Conservation (phyloP, 2,797 vertebrate genomes). For the Sarcophilus harrisii region DNA sequence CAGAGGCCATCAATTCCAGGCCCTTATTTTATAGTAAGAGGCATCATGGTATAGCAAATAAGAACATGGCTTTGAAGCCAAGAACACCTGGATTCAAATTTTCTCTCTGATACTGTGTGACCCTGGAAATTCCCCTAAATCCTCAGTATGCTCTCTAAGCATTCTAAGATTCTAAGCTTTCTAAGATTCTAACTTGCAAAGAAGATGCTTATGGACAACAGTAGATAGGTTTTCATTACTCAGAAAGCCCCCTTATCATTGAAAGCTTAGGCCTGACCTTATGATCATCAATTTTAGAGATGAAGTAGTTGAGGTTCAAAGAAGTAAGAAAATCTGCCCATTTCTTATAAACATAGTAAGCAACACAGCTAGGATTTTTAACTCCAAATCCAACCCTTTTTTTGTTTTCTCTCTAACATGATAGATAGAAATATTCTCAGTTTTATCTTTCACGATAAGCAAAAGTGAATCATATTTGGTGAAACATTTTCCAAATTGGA, state of each 20-base stretch:
- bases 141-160: neutral
- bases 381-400: neutral
- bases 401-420: neutral
- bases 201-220: neutral
- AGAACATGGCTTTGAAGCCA: neutral
- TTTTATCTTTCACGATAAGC: neutral
- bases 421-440: neutral
- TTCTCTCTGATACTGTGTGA: neutral
- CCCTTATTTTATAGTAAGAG: neutral
- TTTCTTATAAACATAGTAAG: neutral
- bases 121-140: neutral
- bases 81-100: neutral
- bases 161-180: neutral
- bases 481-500: neutral
- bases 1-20: neutral
- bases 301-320: neutral
- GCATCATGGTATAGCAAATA: neutral
- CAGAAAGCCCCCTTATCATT: neutral
- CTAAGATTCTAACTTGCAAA: neutral
- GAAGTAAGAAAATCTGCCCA: neutral
- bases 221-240: neutral
- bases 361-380: neutral
- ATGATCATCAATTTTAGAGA: neutral
- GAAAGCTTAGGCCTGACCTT: neutral
- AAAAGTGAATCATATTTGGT: neutral